Base-by-base conservation (phyloP, 2,888 invertebrate genomes). In the Myopa testacea region DNA sequence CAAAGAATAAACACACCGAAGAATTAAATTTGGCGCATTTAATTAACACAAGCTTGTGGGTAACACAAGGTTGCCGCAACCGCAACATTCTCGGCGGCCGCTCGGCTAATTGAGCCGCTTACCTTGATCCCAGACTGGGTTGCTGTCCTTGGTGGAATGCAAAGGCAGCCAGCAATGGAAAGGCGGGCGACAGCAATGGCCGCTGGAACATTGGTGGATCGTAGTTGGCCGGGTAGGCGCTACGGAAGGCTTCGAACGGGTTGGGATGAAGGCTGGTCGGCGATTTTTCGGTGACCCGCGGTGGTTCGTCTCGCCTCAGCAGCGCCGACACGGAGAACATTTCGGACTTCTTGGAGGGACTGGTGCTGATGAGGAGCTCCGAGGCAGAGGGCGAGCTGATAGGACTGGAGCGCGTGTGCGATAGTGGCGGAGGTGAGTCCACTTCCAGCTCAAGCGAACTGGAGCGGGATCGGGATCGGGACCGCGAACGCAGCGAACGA, bases 281-380 rank as follows among this genome's bases (percentile, higher is more conserved):
- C 82, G 81, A 6, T 82, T 80, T 80, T 26, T 78, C 75, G 5
- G 79, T 4, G 19, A 12, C 40, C 0, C 80, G 81, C 4, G 85
- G 75, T 0, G 85, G 95, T 63, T 94, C 93, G 86, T 96, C 96
- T 77, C 96, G 95, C 88, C 95, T 91, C 69, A 96, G 89, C 55
- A 96, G 90, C 0, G 96, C 96, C 81, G 94, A 95, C 62, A 96
- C 95, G 76, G 95, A 95, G 89, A 96, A 96, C 38, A 94, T 92
- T 89, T 95, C 95, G 16, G 95, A 95, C 90, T 94, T 93, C 88
- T 94, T 94, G 72, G 87, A 84, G 80, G 58, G 58, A 76, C 86
- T 86, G 74, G 85, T 84, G 8, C 86, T 86, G 80, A 91, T 84
- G 14, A 85, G 79, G 91, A 81, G 84, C 81, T 84, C 90, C 86